These are phyloP conservation scores for Rhegmatorhina hoffmannsi DNA, from an alignment of 2,113 vertebrate species.

Conservation along the genomic window DNA sequence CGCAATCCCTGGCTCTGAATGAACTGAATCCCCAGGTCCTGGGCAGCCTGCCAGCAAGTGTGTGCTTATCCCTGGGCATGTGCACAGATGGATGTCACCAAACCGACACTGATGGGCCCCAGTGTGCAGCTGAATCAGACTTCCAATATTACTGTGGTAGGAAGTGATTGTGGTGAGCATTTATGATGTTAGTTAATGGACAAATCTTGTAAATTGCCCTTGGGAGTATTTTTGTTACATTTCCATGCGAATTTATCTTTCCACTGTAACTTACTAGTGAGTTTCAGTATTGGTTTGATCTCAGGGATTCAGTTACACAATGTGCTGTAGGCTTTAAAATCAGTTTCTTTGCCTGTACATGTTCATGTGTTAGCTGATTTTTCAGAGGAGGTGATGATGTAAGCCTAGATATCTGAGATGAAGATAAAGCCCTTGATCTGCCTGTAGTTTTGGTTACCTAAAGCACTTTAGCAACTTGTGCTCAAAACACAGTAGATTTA, in stretches of 20 bases:
- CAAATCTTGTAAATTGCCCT: background rate
- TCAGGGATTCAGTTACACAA: background rate
- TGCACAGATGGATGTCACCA: background rate
- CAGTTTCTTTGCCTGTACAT: conserved; percentile 6
- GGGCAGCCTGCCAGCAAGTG: background rate
- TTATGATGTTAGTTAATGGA: background rate
- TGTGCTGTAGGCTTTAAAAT: background rate
- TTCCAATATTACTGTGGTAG: background rate
- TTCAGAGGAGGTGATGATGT: conserved; percentile 1
- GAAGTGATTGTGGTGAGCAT: background rate
- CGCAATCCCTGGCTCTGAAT: background rate
- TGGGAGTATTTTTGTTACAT: conserved; percentile 3
- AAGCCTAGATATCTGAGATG: background rate
- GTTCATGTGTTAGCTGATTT: background rate
- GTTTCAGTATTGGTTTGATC: conserved; percentile 2
- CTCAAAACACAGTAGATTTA: background rate
- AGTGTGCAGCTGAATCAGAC: background rate
- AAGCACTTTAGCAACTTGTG: background rate
- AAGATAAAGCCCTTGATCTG: conserved; percentile 10
- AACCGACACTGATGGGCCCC: background rate
- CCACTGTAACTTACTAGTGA: background rate
- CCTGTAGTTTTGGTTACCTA: background rate
- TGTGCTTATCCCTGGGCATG: background rate
- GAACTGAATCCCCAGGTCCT: background rate
- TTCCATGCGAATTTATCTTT: background rate